These are phyloP conservation scores for Sepioteuthis lessoniana DNA, from an alignment of 2,888 invertebrate species.

Conservation along the genomic window DNA sequence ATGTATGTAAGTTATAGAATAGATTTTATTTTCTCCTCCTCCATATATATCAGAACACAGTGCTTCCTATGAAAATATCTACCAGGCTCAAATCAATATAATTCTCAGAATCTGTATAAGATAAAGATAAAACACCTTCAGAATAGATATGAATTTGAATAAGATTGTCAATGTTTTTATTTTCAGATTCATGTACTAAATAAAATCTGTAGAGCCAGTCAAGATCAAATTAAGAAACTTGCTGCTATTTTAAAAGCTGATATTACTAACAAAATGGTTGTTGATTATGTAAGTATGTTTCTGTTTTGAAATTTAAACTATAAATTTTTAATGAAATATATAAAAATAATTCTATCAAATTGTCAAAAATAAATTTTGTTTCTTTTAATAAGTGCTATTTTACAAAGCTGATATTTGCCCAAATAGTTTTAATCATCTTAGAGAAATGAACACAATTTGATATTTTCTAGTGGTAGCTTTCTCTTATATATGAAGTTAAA, in stretches of 20 bases:
- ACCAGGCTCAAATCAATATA: too few relatives aligned
- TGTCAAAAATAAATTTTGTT: not conserved
- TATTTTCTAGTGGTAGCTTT: not conserved
- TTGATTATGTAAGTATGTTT: constrained; percentile 38
- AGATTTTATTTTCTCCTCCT: too few relatives aligned
- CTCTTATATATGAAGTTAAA: not conserved
- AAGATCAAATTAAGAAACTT: not conserved
- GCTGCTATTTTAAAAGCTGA: constrained; percentile 34
- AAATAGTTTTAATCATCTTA: not conserved
- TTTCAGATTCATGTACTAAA: constrained; percentile 38
- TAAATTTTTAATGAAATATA: not conserved
- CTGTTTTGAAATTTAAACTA: not conserved
- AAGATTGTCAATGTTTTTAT: not conserved
- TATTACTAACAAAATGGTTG: constrained; percentile 6
- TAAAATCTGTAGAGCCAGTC: not conserved
- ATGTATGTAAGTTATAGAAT: too few relatives aligned
- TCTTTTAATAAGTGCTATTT: not conserved
- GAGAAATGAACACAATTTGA: too few relatives aligned
- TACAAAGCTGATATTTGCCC: not conserved
- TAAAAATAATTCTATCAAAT: not conserved
- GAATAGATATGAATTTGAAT: not conserved
- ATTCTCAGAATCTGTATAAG: too few relatives aligned
- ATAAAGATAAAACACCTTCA: too few relatives aligned
- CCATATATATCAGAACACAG: too few relatives aligned
- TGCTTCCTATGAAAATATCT: too few relatives aligned